Percentiles rank a stretch among this genome's conserved stretches.
phyloP scores from a whole-genome alignment of 2,797 vertebrate species.

The Denticeps clupeoides region DNA sequence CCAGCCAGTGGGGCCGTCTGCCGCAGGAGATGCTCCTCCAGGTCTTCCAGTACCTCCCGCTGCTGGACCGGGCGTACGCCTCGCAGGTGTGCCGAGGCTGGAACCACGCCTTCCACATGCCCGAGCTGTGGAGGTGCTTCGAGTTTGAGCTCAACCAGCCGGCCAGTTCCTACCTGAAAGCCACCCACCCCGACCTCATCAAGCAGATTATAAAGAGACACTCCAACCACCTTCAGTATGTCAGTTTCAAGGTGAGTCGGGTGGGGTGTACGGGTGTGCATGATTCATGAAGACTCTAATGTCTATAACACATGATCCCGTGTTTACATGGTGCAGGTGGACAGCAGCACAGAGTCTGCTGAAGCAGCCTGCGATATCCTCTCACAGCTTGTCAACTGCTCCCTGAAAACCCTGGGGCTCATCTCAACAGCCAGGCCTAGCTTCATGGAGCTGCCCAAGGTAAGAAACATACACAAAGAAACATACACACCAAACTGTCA shows the following conservation, averaged over 20 bases:
- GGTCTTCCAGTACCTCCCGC: constrained; percentile 83
- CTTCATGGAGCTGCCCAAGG: constrained; percentile 98
- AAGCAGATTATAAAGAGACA: constrained; percentile 95
- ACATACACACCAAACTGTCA: too few species aligned
- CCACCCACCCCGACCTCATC: constrained; percentile 91
- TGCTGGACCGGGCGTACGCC: constrained; percentile 84
- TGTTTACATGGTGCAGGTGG: constrained; percentile 65
- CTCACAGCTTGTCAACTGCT: constrained; percentile 94
- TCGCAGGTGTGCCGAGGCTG: constrained; percentile 85
- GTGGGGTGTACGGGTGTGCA: too few species aligned
- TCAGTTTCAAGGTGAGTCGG: constrained; percentile 95
- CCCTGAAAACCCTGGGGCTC: constrained; percentile 91
- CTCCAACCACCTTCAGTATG: constrained; percentile 91
- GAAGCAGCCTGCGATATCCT: constrained; percentile 95
- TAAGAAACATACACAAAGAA: too few species aligned
- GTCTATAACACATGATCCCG: constrained; percentile 11
- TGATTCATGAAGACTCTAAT: not conserved
- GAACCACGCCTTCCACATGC: constrained; percentile 95
- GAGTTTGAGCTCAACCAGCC: constrained; percentile 95
- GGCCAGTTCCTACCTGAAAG: constrained; percentile 87
- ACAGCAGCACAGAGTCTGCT: constrained; percentile 93
- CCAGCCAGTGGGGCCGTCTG: constrained; percentile 63
- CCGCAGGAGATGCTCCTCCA: constrained; percentile 86
- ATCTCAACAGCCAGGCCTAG: constrained; percentile 95
- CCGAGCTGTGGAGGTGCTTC: constrained; percentile 91